A percentile compares a stretch with the other conserved stretches of the same genome.
phyloP scores from a whole-genome alignment of 2,113 vertebrate species.

The Rhizomys pruinosus region DNA sequence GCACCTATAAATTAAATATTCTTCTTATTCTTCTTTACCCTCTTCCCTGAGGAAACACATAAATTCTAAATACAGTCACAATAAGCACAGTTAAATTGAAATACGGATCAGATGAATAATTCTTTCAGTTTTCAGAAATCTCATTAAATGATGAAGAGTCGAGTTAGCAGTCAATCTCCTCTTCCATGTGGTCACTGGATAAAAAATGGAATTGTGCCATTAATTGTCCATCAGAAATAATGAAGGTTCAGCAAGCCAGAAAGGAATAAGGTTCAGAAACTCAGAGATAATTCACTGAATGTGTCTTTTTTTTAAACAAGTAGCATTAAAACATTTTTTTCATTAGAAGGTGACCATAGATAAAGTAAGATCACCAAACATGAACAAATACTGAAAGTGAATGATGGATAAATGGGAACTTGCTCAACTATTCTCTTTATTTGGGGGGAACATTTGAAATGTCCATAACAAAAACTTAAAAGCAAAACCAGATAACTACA shows the following conservation, averaged over 20 bases:
- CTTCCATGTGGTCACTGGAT: conserved; percentile 57
- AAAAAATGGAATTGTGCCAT: conserved; percentile 51
- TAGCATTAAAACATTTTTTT: conserved; percentile 25
- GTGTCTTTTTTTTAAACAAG: not conserved
- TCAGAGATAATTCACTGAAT: not conserved
- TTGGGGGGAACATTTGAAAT: conserved; percentile 19
- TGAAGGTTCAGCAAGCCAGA: not conserved
- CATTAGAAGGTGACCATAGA: not conserved
- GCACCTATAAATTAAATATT: not conserved
- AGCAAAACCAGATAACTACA: conserved; percentile 33
- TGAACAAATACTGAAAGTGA: conserved; percentile 4
- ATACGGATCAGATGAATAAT: not conserved
- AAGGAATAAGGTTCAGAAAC: not conserved
- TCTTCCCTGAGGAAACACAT: conserved; percentile 2
- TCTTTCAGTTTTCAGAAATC: conserved; percentile 57
- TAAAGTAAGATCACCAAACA: not conserved
- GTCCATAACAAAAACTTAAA: not conserved
- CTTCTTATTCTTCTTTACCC: not conserved
- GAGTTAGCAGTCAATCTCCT: conserved; percentile 61
- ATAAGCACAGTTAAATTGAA: conserved; percentile 50
- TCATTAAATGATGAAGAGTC: conserved; percentile 59
- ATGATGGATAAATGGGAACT: not conserved
- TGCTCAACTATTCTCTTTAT: not conserved
- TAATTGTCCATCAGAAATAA: conserved; percentile 37
- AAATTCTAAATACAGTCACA: too few species aligned